Conservation (phyloP, 2,888 invertebrate species). For the Hirtodrosophila histrioides region DNA sequence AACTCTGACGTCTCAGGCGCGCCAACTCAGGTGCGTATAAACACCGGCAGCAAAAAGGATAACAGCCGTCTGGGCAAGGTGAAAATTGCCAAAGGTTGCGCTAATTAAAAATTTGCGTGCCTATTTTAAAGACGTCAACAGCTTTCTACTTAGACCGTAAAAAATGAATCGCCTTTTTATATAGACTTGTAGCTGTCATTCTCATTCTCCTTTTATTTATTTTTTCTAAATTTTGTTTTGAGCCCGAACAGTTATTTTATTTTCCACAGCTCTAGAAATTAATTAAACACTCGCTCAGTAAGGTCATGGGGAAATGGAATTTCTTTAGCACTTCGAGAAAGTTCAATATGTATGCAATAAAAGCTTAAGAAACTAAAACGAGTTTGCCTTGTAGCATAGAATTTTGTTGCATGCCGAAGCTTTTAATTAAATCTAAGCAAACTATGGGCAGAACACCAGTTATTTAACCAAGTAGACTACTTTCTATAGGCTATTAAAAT, state of each 20-base stretch:
- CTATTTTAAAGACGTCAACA: slow-evolving; percentile 55
- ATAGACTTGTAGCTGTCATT: slow-evolving; percentile 46
- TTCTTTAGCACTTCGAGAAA: slow-evolving; percentile 19
- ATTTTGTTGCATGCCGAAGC: slow-evolving; percentile 12
- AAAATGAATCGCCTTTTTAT: slow-evolving; percentile 63
- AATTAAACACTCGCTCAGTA: slow-evolving; percentile 61
- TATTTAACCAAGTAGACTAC: slow-evolving; percentile 50
- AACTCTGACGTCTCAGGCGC: slow-evolving; percentile 32
- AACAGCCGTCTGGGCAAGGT: slow-evolving; percentile 16
- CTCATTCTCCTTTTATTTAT: slow-evolving; percentile 7
- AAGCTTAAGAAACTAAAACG: slow-evolving; percentile 15
- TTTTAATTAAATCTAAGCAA: slow-evolving; percentile 41
- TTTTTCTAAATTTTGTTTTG: background rate
- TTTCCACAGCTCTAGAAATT: slow-evolving; percentile 55
- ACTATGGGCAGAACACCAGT: slow-evolving; percentile 34
- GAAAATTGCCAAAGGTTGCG: slow-evolving; percentile 48
- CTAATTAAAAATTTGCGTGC: slow-evolving; percentile 69
- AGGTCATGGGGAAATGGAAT: slow-evolving; percentile 51
- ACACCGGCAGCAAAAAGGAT: slow-evolving; percentile 31
- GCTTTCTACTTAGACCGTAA: slow-evolving; percentile 33
- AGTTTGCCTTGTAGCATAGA: slow-evolving; percentile 1
- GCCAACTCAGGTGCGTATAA: slow-evolving; percentile 46
- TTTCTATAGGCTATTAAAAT: slow-evolving; percentile 4
- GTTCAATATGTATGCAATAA: slow-evolving; percentile 28
- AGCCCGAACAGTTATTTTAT: slow-evolving; percentile 52